phyloP scores from a whole-genome alignment of 2,797 vertebrate genomes.

The Otus scops region DNA sequence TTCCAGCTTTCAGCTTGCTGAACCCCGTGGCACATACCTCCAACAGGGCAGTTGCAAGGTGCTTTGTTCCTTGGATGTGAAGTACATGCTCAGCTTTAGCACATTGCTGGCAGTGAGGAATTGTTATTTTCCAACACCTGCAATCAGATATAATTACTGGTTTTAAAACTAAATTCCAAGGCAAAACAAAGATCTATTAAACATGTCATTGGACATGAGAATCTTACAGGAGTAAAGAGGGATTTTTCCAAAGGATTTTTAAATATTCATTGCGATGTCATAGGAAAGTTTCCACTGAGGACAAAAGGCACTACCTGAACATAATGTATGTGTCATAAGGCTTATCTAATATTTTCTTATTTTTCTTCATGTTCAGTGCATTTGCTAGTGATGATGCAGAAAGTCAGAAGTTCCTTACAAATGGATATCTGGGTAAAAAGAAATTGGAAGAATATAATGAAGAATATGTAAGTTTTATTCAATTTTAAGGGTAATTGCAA shows the following conservation, averaged over 20 bases:
- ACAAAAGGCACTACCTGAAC: not conserved
- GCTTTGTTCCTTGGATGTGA: not conserved
- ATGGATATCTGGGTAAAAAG: conserved; percentile 88
- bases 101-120: not conserved
- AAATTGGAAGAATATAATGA: conserved; percentile 88
- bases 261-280: not conserved
- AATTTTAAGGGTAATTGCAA: not conserved
- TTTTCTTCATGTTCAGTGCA: conserved; percentile 74
- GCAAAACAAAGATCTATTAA: not conserved
- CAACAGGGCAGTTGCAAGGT: not conserved
- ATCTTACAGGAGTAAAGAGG: not conserved
- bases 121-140: not conserved
- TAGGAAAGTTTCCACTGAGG: not conserved
- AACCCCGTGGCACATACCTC: rapidly evolving
- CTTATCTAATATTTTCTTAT: not conserved
- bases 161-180: not conserved
- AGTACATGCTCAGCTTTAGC: not conserved
- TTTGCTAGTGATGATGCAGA: conserved; percentile 85
- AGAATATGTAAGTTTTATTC: conserved; percentile 87
- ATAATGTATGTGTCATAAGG: not conserved
- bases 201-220: not conserved
- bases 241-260: not conserved
- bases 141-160: not conserved
- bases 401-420: conserved; percentile 92
- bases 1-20: not conserved